A percentile compares a stretch with the other conserved stretches of the same genome.
Conservation (phyloP, 2,797 vertebrate genomes). For the Danio jaintianensis region DNA sequence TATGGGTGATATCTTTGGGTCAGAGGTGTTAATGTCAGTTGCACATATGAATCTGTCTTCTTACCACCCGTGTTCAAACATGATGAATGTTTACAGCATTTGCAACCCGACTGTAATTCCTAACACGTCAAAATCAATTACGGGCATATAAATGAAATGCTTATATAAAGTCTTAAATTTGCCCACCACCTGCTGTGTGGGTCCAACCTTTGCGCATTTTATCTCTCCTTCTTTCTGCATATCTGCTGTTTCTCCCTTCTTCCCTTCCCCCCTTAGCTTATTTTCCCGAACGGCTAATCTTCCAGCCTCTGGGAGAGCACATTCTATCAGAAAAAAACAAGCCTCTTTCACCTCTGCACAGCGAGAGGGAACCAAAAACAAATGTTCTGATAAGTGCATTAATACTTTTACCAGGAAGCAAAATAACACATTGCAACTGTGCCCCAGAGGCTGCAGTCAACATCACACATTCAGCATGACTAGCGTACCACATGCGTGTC, state of each 20-base stretch:
- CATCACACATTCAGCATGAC: conserved; percentile 24
- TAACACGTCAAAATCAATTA: conserved; percentile 59
- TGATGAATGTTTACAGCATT: conserved; percentile 55
- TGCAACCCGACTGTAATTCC: conserved; percentile 37
- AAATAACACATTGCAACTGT: background rate
- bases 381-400: conserved; percentile 46
- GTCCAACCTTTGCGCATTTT: conserved; percentile 14
- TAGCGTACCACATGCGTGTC: conserved; percentile 21
- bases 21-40: conserved; percentile 2
- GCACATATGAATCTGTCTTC: conserved; percentile 22
- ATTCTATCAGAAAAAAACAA: conserved; percentile 33
- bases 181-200: conserved; percentile 48
- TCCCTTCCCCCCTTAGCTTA: background rate
- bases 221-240: conserved; percentile 5
- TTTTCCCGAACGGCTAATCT: conserved; percentile 53
- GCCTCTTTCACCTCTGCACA: conserved; percentile 32
- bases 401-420: conserved; percentile 5
- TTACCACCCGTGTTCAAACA: conserved; percentile 4
- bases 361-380: conserved; percentile 39
- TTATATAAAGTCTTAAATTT: conserved; percentile 43
- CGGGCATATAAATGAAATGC: conserved; percentile 49
- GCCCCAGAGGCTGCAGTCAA: conserved; percentile 31
- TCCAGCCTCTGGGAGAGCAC: conserved; percentile 40
- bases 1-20: conserved; percentile 17
- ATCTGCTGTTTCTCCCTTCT: background rate